Evolutionary conservation across 2,797 vertebrate genomes (phyloP), one percentile per base, ranked within the genome.

Genomic region (Gobionotothen gibberifrons): DNA sequence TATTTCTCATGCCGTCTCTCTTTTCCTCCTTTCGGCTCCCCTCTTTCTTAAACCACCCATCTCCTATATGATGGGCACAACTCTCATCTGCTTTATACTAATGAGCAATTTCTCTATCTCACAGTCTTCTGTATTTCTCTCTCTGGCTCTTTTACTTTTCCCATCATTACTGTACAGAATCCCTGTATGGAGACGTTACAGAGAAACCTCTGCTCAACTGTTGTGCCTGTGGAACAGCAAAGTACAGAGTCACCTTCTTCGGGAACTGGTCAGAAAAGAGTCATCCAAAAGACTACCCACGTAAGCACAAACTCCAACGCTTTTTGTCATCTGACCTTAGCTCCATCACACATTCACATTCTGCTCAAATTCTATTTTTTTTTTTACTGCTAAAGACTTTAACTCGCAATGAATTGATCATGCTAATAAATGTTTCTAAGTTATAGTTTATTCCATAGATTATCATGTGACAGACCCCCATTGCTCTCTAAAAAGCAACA

Each of bases 221-320:
- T 59, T 99, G 98, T 47, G 97, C 98, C 76, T 99, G 98, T 85
- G 98, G 98, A 73, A 99, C 97, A 3, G 98, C 98, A 83, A 99
- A 99, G 87, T 99, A 99, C 91, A 95, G 98, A 82, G 93, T 99
- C 85, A 98, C 97, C 0, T 99, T 99, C 89, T 97, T 94, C 60
- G 98, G 98, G 39, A 99, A 99, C 78, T 99, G 98, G 98, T 99
- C 98, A 0, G 98, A 99, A 93, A 98, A 98, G 91, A 94, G 94
- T 13, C 98, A 99, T 82, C 96, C 98, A 9, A 98, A 99, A 91
- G 97, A 99, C 84, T 99, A 98, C 76, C 98, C 98, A 80, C 96
- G 98, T 99, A 87, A 98, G 98, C 92, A 74, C 43, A 75, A 62
- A 13, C 32, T 16, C 4, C 39, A 65, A 57, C 47, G 3, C n/a